phyloP scores from a whole-genome alignment of 2,888 invertebrate species.

The Malachius bipustulatus region DNA sequence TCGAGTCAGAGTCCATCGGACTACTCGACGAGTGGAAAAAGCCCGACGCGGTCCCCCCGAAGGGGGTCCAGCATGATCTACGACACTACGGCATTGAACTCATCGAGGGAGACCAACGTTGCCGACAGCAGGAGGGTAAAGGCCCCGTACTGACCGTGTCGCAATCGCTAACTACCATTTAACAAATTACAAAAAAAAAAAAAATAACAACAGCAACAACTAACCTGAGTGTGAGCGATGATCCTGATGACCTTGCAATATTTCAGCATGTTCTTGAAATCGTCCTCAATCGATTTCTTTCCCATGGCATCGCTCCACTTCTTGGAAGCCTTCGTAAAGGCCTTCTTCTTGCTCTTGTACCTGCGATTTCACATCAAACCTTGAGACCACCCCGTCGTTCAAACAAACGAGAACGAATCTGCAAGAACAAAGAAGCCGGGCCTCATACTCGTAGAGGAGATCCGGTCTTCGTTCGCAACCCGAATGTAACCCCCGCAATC shows the following conservation, averaged over 20 bases:
- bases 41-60: constrained; percentile 1
- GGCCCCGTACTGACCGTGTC: constrained; percentile 2
- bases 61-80: not conserved
- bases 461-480: constrained; percentile 32
- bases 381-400: constrained; percentile 6
- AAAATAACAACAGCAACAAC: constrained; percentile 16
- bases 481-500: no score
- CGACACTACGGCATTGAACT: not conserved
- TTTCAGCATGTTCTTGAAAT: constrained; percentile 94
- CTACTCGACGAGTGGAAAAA: not conserved
- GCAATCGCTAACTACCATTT: constrained; percentile 9
- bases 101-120: constrained; percentile 1
- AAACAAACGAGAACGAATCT: constrained; percentile 16
- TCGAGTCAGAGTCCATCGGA: not conserved
- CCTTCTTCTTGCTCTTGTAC: constrained; percentile 99
- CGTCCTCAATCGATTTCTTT: constrained; percentile 91
- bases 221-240: constrained; percentile 95
- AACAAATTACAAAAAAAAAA: no score
- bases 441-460: constrained; percentile 68
- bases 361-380: constrained; percentile 40
- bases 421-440: constrained; percentile 40
- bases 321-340: constrained; percentile 94
- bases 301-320: constrained; percentile 98
- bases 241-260: constrained; percentile 96
- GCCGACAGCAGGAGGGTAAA: constrained; percentile 1